A percentile compares a stretch with the other conserved stretches of the same genome.
Conservation (phyloP, 2,888 invertebrate genomes). For the Acanthosepion esculentum region DNA sequence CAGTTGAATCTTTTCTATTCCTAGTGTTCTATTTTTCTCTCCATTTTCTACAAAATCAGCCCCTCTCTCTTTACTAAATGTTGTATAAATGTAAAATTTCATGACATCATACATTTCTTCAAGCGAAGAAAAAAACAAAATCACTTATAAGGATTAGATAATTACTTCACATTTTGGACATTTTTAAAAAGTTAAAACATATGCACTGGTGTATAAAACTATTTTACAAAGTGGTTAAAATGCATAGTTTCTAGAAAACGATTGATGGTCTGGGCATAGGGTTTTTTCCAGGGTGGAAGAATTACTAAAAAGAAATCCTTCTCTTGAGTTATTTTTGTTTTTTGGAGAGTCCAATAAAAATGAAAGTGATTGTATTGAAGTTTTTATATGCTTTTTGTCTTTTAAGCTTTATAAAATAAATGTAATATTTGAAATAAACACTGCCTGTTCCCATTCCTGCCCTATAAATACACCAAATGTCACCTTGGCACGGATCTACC, state of each 20-base stretch:
- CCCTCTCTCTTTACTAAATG: not conserved
- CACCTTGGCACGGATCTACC: not conserved
- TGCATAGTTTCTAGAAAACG: not conserved
- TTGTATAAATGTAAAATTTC: not conserved
- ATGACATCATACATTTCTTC: not conserved
- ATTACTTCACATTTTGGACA: too few relatives aligned
- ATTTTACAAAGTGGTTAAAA: too few relatives aligned
- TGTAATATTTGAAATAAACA: not conserved
- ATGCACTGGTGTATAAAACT: too few relatives aligned
- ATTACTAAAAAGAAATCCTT: not conserved
- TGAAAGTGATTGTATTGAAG: not conserved
- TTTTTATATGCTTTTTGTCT: not conserved
- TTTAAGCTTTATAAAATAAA: not conserved
- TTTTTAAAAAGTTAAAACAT: too few relatives aligned
- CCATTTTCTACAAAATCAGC: not conserved
- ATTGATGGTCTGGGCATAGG: not conserved
- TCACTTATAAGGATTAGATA: too few relatives aligned
- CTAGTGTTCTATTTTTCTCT: not conserved
- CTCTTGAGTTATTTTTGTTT: not conserved
- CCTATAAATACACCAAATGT: not conserved
- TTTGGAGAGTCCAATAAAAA: not conserved
- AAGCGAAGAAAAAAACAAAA: not conserved
- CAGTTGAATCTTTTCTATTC: not conserved
- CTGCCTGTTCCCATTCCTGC: not conserved
- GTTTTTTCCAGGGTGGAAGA: not conserved